Base-by-base conservation (phyloP, 2,888 invertebrate genomes). In the Alcis repandata region DNA sequence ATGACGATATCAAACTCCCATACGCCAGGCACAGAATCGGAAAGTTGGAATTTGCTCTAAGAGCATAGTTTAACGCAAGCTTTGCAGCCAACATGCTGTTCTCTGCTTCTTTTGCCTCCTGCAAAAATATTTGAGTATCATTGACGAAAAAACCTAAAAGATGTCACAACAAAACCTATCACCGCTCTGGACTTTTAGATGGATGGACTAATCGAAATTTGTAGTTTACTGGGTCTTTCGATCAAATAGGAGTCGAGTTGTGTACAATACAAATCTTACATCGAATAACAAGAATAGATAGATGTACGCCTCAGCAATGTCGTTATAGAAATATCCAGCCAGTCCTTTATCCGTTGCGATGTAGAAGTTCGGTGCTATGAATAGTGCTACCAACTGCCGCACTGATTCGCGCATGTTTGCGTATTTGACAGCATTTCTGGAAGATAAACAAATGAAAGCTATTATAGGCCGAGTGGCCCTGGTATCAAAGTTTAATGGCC, bases 21-120 rank as follows among this genome's bases (percentile, higher is more conserved):
- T 94, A 95, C n/a, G 94, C 87, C 3, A 83, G 76, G 70, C 95
- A 95, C 1, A 95, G 79, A 0, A 92, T 80, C 0, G 89, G 81
- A 66, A 95, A 95, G 74, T 95, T 93, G 1, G 90, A 89, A 68
- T 92, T 92, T 0, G 94, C 90, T 49, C 88, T 80, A 13, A 94
- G 72, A 0, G 95, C 94, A 64, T 91, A 91, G 57, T 90, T 92
- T 46, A 95, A 78, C 20, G 94, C 88, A 94, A 95, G 94, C 61
- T 94, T 87, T 0, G 95, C 95, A 2, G 95, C 94, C 57, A 95
- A 77, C 52, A 88, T 88, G 0, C 95, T 95, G 53, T 94, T 92
- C 1, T 69, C 75, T 2, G 38, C 33, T 65, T 89, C 87, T 51
- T 84, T 85, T 22, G 71, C 74, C 51, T 82, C 83, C 89, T 88